Percentiles rank a stretch among this genome's conserved stretches.
Evolutionary conservation across 2,797 vertebrate species (phyloP).

Genomic region (Pantherophis vulpinus): DNA sequence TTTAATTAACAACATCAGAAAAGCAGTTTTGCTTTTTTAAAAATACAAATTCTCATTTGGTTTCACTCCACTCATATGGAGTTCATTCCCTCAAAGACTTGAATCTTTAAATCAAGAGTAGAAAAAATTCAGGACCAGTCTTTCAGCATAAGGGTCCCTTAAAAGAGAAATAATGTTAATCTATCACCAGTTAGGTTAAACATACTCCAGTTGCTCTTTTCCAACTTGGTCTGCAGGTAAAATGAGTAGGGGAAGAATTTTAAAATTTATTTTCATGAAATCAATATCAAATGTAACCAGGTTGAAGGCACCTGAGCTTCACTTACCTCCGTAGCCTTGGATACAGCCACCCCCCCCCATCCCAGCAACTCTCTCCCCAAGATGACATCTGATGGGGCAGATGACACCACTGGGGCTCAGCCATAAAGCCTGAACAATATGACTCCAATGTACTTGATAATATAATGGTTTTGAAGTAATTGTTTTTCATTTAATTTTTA

Average conservation of each 20-base stretch:
- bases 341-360: not conserved
- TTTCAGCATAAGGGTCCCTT: not conserved
- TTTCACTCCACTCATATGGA: not conserved
- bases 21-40: not conserved
- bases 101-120: not conserved
- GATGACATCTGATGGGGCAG: not conserved
- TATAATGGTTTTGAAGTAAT: not conserved
- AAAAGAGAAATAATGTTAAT: not conserved
- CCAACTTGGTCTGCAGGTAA: not conserved
- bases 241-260: not conserved
- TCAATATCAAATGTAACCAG: not conserved
- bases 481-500: not conserved
- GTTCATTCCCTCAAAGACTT: not conserved
- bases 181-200: not conserved
- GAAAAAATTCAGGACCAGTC: not conserved
- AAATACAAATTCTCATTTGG: not conserved
- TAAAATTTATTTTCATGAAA: not conserved
- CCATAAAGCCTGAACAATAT: not conserved
- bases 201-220: not conserved
- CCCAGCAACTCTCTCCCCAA: not conserved
- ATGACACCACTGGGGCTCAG: not conserved
- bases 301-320: not conserved
- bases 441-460: not conserved
- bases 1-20: not conserved
- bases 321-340: not conserved